phyloP scores from a whole-genome alignment of 2,797 vertebrate genomes.

The Bradypodion pumilum region DNA sequence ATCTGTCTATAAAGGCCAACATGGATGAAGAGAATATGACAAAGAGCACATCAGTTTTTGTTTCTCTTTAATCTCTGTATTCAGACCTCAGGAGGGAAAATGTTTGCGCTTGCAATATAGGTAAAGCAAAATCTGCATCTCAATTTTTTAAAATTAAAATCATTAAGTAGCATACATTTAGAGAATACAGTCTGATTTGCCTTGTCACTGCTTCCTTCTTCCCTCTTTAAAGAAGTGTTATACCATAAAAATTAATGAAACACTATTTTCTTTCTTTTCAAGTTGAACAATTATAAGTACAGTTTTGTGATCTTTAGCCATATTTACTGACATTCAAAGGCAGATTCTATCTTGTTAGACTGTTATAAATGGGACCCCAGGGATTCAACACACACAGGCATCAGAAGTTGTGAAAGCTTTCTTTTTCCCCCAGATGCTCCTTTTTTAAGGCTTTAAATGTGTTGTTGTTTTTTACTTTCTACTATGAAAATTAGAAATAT shows the following conservation, averaged over 20 bases:
- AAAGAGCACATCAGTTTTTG: background rate
- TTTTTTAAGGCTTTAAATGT: constrained; percentile 51
- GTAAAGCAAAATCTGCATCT: constrained; percentile 11
- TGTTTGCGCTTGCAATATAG: background rate
- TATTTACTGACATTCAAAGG: constrained; percentile 84
- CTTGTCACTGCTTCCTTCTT: constrained; percentile 44
- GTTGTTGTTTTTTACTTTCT: constrained; percentile 60
- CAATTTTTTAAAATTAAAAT: background rate
- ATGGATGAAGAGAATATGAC: accelerated
- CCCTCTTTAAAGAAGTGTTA: constrained; percentile 39
- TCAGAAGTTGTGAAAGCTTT: constrained; percentile 73
- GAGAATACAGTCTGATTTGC: background rate
- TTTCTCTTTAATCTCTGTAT: background rate
- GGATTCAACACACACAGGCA: constrained; percentile 68
- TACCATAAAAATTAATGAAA: constrained; percentile 76
- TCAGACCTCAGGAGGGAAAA: background rate
- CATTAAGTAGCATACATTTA: background rate
- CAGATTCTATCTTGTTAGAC: constrained; percentile 81
- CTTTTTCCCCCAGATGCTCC: background rate
- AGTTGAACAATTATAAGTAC: constrained; percentile 73
- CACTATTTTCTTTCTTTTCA: constrained; percentile 71
- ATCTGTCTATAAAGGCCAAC: background rate
- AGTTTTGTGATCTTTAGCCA: constrained; percentile 79
- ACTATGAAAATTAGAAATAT: constrained; percentile 62
- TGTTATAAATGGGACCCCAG: constrained; percentile 78